Conservation (phyloP, 2,888 invertebrate genomes). For the Oscheius sp. region DNA sequence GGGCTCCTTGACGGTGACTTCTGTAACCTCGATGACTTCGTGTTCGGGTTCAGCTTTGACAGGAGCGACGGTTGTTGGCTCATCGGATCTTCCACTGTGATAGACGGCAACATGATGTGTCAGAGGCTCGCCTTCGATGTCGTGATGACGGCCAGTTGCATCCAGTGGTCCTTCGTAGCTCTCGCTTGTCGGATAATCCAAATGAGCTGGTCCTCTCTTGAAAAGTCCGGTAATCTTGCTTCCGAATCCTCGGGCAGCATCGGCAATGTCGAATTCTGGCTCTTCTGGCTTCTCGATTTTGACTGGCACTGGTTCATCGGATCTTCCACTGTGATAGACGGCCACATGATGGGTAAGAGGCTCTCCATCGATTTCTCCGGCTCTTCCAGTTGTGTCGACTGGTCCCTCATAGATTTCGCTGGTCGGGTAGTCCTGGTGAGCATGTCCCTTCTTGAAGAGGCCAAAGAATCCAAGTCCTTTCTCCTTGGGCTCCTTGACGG, state of each 20-base stretch:
- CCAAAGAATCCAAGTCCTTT: conserved; percentile 40
- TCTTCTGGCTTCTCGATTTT: conserved; percentile 1
- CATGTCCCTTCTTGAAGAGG: conserved; percentile 41
- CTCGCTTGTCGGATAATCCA: conserved; percentile 51
- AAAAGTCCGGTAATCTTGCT: conserved; percentile 47
- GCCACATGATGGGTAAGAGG: conserved; percentile 41
- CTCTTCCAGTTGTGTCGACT: conserved; percentile 44
- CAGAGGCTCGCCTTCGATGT: conserved; percentile 43
- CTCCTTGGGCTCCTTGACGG: not conserved
- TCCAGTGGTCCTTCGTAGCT: conserved; percentile 47
- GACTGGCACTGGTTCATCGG: conserved; percentile 34
- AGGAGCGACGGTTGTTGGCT: conserved; percentile 33
- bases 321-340: conserved; percentile 35
- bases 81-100: conserved; percentile 45
- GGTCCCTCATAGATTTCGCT: conserved; percentile 47
- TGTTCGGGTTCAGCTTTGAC: conserved; percentile 16
- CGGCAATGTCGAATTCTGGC: conserved; percentile 16
- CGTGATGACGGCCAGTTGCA: conserved; percentile 21
- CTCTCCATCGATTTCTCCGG: conserved; percentile 40
- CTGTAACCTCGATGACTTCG: conserved; percentile 46
- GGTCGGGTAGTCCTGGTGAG: conserved; percentile 47
- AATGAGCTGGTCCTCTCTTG: conserved; percentile 50
- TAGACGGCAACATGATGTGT: conserved; percentile 47
- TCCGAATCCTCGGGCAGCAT: conserved; percentile 24
- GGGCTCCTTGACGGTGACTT: conserved; percentile 36